Evolutionary conservation across 2,797 vertebrate genomes (phyloP).

Genomic region (Rhynchonycteris naso): DNA sequence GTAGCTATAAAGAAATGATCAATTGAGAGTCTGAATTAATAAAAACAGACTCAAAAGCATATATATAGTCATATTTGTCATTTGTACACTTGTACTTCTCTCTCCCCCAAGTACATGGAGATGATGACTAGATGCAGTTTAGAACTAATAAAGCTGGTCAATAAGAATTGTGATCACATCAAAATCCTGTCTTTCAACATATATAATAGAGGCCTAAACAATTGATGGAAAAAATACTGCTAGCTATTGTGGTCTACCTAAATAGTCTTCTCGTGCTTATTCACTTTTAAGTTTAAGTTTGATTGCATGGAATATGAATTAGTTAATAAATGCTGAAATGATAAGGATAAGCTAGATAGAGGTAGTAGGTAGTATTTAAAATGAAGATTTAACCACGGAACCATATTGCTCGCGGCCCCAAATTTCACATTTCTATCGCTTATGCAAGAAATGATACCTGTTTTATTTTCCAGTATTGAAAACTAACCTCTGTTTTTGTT

Average conservation of each 20-base stretch:
- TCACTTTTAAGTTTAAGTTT: not conserved
- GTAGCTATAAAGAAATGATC: not conserved
- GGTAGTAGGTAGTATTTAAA: not conserved
- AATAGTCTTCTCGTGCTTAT: not conserved
- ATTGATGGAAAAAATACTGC: not conserved
- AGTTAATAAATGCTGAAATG: constrained; percentile 24
- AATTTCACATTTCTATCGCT: not conserved
- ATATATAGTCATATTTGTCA: not conserved
- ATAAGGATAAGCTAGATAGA: not conserved
- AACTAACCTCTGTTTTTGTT: constrained; percentile 40
- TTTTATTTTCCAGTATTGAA: constrained; percentile 19
- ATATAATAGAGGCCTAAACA: not conserved
- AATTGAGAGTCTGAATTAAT: not conserved
- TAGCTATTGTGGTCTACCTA: not conserved
- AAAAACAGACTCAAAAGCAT: not conserved
- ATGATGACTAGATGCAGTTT: not conserved
- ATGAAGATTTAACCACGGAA: not conserved
- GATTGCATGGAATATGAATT: not conserved
- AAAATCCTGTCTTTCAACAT: not conserved
- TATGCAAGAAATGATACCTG: not conserved
- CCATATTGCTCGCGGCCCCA: not conserved
- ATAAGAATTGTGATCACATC: not conserved
- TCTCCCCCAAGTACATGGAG: not conserved
- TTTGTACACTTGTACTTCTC: not conserved
- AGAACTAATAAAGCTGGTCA: not conserved